These are phyloP conservation scores for Chaetura pelagica DNA, from an alignment of 2,113 vertebrate genomes.

Conservation along the genomic window DNA sequence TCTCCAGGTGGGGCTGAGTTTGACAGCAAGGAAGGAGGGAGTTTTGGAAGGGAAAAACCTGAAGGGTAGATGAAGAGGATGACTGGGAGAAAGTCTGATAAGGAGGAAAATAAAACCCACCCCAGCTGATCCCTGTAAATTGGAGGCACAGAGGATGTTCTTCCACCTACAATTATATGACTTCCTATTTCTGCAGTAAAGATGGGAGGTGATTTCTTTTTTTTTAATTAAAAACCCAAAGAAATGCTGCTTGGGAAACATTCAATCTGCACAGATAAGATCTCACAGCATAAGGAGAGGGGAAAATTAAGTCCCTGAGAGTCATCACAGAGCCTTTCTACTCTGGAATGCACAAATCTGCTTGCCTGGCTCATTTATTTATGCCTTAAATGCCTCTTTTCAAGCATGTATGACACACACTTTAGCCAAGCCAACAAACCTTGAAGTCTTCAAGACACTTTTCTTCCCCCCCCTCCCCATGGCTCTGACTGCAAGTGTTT, in stretches of 20 bases:
- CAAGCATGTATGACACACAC: neutral
- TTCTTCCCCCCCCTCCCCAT: neutral
- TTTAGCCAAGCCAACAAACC: neutral
- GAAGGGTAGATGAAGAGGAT: neutral
- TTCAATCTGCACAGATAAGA: neutral
- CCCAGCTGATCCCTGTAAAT: neutral
- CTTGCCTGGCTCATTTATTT: neutral
- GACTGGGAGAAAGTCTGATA: neutral
- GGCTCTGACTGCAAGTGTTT: neutral
- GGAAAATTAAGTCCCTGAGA: neutral
- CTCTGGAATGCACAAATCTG: neutral
- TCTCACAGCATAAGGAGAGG: neutral
- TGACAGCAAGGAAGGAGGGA: neutral
- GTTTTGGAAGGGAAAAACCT: neutral
- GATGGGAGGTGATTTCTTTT: neutral
- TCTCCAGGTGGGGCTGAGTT: neutral
- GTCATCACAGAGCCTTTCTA: neutral
- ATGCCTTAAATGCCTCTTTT: neutral
- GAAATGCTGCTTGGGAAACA: neutral
- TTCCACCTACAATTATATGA: neutral
- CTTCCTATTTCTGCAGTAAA: neutral
- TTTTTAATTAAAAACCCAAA: neutral
- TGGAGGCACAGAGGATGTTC: neutral
- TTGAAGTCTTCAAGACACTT: neutral
- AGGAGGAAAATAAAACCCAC: neutral